These are phyloP conservation scores for Manduca sexta DNA, from an alignment of 1,140 invertebrate genomes.

Conservation along the genomic window DNA sequence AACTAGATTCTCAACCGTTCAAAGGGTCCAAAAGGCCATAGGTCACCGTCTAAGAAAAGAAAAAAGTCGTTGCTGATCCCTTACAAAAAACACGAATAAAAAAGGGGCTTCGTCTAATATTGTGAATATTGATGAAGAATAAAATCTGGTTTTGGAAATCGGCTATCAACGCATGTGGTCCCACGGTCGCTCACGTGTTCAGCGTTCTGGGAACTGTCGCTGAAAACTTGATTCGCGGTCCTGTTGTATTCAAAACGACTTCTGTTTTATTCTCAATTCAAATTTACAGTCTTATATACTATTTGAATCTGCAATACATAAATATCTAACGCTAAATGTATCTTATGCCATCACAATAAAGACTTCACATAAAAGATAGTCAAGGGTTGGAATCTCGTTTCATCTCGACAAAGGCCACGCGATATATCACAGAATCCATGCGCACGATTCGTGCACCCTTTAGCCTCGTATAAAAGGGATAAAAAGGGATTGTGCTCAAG, in stretches of 20 bases:
- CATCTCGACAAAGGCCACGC: constrained; percentile 57
- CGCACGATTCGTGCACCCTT: constrained; percentile 60
- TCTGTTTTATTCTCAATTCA: background rate
- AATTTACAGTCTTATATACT: background rate
- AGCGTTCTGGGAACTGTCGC: background rate
- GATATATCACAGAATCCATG: constrained; percentile 64
- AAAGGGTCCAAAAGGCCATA: constrained; percentile 44
- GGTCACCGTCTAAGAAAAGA: constrained; percentile 58
- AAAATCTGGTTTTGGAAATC: constrained; percentile 63
- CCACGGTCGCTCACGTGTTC: constrained; percentile 47
- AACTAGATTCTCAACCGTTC: constrained; percentile 58
- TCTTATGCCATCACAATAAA: background rate
- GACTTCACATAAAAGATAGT: constrained; percentile 1
- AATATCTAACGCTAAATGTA: too few species aligned
- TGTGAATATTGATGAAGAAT: constrained; percentile 72
- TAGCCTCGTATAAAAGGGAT: constrained; percentile 41
- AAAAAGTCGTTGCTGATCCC: constrained; percentile 62
- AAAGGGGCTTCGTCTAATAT: constrained; percentile 65
- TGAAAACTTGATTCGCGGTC: constrained; percentile 33
- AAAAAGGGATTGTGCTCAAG: constrained; percentile 47
- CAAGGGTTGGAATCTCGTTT: constrained; percentile 25
- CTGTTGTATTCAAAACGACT: background rate
- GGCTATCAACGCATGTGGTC: constrained; percentile 55
- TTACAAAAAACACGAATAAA: constrained; percentile 48
- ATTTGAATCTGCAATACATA: too few species aligned